Conservation (phyloP, 2,113 vertebrate genomes). For the Phyllopteryx taeniolatus region DNA sequence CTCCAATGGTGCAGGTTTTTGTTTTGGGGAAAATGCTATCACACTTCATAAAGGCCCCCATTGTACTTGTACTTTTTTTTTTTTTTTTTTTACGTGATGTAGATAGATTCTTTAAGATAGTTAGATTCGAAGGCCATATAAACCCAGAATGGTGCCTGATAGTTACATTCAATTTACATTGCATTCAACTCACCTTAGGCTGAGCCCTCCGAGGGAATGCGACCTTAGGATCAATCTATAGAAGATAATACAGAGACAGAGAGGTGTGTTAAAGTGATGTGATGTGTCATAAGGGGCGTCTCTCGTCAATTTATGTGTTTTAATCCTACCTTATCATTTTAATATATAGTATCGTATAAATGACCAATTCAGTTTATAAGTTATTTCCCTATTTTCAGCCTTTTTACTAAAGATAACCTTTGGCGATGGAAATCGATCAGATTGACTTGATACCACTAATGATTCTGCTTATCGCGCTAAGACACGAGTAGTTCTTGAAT, state of each 20-base stretch:
- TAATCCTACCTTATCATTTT: not conserved
- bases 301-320: not conserved
- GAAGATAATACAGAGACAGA: constrained; percentile 56
- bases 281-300: not conserved
- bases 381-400: not conserved
- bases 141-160: constrained; percentile 20
- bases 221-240: constrained; percentile 98
- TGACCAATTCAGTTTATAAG: not conserved
- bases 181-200: constrained; percentile 87
- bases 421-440: not conserved
- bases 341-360: not conserved
- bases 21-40: not conserved
- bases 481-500: not conserved
- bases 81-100: not conserved
- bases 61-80: not conserved
- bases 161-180: constrained; percentile 14
- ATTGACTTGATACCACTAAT: not conserved
- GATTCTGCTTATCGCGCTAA: not conserved
- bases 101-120: not conserved
- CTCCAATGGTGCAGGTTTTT: not conserved
- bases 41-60: not conserved
- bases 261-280: constrained; percentile 34
- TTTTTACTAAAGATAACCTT: not conserved
- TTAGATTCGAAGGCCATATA: constrained; percentile 45
- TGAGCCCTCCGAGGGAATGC: constrained; percentile 97